Evolutionary conservation across 2,113 vertebrate genomes (phyloP), one percentile per base, ranked within the genome.

Genomic region (Orthochromis malagaraziensis): DNA sequence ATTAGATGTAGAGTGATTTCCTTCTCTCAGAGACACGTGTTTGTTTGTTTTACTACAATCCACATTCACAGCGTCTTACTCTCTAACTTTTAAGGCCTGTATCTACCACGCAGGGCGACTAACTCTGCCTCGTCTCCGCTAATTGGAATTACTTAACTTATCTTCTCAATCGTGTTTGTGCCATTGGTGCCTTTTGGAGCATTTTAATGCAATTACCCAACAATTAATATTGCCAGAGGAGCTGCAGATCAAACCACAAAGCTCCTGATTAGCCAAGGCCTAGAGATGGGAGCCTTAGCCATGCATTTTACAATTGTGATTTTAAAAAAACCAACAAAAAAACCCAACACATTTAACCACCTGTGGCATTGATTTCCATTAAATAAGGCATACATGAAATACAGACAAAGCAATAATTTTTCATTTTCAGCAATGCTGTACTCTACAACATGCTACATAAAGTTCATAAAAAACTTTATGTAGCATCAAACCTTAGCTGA

Each of bases 271-370:
- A 47, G 40, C 9, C 40, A 29, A 29, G 6, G 24, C 68, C 6
- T 45, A 29, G 40, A 47, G 70, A 11, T 5, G 9, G 9, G 42
- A 75, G 40, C 70, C 45, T 49, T 75, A 75, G 70, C 42, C 42
- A 19, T 47, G 21, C 14, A 29, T 75, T 7, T 45, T 47, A 47
- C 24, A 75, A 17, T 47, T 73, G 8, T 73, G 21, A 19, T 47
- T 65, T 5, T 0, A 2, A 75, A 10, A 16, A 47, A 47, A 17
- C 0, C 2, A 35, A 63, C 4, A 65, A 65, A 65, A 35, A n/a
- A 7, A 0, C 1, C 17, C 31, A 65, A 38, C 24, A 75, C 42
- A 49, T 45, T 75, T 70, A 70, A 16, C 13, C 65, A 70, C 5
- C 38, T 16, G 38, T 75, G 26, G 16, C 6, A 47, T 49, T 17